Base-by-base conservation (phyloP, 2,888 invertebrate species). In the Hirtodrosophila cameraria region DNA sequence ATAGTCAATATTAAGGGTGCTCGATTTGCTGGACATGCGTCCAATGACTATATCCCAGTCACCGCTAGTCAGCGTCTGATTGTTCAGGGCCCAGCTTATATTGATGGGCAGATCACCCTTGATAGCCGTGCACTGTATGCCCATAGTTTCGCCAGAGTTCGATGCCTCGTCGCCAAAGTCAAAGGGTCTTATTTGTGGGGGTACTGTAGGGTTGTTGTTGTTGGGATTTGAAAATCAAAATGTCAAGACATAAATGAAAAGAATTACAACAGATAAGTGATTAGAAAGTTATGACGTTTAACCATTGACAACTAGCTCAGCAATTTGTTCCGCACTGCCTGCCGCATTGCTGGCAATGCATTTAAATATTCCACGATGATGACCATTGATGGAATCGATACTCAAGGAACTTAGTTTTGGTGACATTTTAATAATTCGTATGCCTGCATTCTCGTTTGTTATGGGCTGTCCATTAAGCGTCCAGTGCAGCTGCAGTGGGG, bases 401-500 rank as follows among this genome's bases (percentile, higher is more conserved):
- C 94, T 94, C 31, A 96, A 90, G 59, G 94, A 94, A 90, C 95
- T 95, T 39, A 94, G 90, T 78, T 93, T 93, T 70, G 93, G 93
- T 15, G 93, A 93, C 85, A 93, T 93, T 90, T 92, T 93, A 38
- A 92, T 92, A 30, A 93, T 92, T 0, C 92, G 91, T 55, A 94
- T 92, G 72, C 94, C 93, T 69, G 91, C 90, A 58, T 92, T 92
- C 87, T 91, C 92, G 74, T 89, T 91, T 53, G 84, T 92, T 76
- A 92, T 93, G 77, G 91, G 92, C 88, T 91, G 92, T 75, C 93
- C 94, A 90, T 96, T 95, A 69, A 96, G 93, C 20, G 92, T 92
- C 96, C 96, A 96, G 48, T 93, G 93, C 50, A 97, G 94, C 84
- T 93, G 93, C 27, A 97, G 92, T 5, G 96, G 97, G 45, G 93